Evolutionary conservation across 2,888 invertebrate species (phyloP).

Genomic region (Pseudoips prasinana): DNA sequence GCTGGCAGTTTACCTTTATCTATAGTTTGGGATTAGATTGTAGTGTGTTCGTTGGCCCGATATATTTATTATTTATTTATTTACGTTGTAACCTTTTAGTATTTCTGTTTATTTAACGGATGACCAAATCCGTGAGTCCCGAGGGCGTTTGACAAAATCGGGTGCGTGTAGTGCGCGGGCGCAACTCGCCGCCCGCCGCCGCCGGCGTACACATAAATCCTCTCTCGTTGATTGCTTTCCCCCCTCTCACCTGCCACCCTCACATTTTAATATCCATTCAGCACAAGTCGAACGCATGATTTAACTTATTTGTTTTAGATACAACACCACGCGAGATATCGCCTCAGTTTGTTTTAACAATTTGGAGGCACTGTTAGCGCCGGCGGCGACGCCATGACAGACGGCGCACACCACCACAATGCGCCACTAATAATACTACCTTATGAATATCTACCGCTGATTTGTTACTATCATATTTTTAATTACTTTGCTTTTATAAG

Average conservation of each 20-base stretch:
- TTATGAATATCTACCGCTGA: conserved; percentile 41
- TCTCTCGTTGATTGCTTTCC: conserved; percentile 66
- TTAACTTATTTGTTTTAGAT: conserved; percentile 71
- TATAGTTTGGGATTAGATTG: too few relatives aligned
- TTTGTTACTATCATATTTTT: conserved; percentile 43
- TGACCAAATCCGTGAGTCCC: conserved; percentile 26
- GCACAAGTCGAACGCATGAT: conserved; percentile 52
- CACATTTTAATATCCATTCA: conserved; percentile 56
- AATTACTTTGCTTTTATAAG: conserved; percentile 39
- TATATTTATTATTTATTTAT: too few relatives aligned
- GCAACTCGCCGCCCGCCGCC: conserved; percentile 35
- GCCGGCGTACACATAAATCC: conserved; percentile 55
- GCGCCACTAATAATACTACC: conserved; percentile 38
- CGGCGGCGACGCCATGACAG: conserved; percentile 44
- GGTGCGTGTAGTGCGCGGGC: conserved; percentile 33
- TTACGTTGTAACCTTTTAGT: conserved; percentile 26
- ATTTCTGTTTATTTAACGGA: conserved; percentile 25
- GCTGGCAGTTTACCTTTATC: too few relatives aligned
- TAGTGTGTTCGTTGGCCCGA: too few relatives aligned
- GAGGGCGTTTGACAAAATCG: conserved; percentile 37
- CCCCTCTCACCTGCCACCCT: conserved; percentile 39
- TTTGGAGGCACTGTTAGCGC: conserved; percentile 46
- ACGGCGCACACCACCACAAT: conserved; percentile 38
- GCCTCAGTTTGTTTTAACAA: conserved; percentile 56
- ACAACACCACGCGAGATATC: conserved; percentile 60